Evolutionary conservation across 2,888 invertebrate genomes (phyloP).

Genomic region (Anorthoa munda): DNA sequence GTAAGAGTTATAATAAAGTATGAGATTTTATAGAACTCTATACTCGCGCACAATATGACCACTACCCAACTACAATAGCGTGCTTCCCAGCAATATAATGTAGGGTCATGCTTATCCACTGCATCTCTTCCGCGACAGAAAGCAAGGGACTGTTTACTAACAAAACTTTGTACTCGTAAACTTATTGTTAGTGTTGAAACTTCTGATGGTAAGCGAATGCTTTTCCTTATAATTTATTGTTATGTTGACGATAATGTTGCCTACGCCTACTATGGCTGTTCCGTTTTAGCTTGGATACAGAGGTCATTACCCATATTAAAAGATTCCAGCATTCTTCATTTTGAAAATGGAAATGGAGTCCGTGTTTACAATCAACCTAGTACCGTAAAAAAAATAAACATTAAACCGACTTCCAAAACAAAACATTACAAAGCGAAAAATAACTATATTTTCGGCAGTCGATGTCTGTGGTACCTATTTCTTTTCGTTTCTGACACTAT

Average conservation of each 20-base stretch:
- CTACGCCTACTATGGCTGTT: not conserved
- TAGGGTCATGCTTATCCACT: constrained; percentile 77
- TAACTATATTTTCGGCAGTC: too few species aligned
- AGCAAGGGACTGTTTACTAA: constrained; percentile 78
- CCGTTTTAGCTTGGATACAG: not conserved
- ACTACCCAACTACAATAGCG: constrained; percentile 65
- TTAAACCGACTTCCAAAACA: too few species aligned
- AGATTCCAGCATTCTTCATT: not conserved
- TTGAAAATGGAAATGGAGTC: not conserved
- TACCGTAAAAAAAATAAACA: too few species aligned
- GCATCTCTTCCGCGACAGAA: constrained; percentile 80
- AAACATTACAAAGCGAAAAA: too few species aligned
- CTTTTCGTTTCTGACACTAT: too few species aligned
- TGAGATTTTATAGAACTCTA: not conserved
- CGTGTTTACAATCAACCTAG: too few species aligned
- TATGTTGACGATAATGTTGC: constrained; percentile 24
- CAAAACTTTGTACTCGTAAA: constrained; percentile 73
- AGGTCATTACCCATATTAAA: not conserved
- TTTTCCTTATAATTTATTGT: constrained; percentile 51
- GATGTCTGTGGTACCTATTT: too few species aligned
- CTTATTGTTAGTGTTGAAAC: constrained; percentile 54
- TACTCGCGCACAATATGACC: constrained; percentile 9
- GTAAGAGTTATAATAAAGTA: too few species aligned
- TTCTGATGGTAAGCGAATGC: constrained; percentile 46
- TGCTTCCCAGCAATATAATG: constrained; percentile 77